phyloP scores from a whole-genome alignment of 37 sponge, comb jelly and placozoan species.

The Beroe ovata region DNA sequence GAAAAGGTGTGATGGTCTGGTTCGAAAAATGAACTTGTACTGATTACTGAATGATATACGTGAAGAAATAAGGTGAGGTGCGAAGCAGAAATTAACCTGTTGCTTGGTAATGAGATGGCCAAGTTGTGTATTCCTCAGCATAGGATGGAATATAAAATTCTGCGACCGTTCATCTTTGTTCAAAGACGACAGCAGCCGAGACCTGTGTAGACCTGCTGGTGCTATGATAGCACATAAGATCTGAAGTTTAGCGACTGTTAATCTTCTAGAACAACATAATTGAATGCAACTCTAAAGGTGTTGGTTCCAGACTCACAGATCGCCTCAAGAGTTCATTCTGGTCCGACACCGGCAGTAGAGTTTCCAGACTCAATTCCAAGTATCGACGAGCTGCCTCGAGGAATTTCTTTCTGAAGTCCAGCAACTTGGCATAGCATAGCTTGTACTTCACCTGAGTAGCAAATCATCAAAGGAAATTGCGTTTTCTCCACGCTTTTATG shows the following conservation, averaged over 20 bases:
- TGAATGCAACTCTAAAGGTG: too few species aligned
- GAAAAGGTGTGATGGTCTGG: too few species aligned
- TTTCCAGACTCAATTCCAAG: slow-evolving; percentile 84
- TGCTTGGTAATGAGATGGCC: slow-evolving; percentile 55
- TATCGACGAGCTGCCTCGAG: slow-evolving; percentile 91
- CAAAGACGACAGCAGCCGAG: slow-evolving; percentile 84
- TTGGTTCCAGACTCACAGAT: neutral
- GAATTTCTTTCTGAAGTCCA: slow-evolving; percentile 91
- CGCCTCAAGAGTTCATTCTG: slow-evolving; percentile 64
- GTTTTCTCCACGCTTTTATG: too few species aligned
- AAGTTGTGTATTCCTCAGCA: slow-evolving; percentile 50
- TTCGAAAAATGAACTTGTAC: too few species aligned
- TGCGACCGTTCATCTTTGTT: slow-evolving; percentile 92
- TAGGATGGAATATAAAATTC: slow-evolving; percentile 22
- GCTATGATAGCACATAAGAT: slow-evolving; percentile 72
- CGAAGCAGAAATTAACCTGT: slow-evolving; percentile 20
- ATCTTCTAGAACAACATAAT: too few species aligned
- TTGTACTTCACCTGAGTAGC: slow-evolving; percentile 51
- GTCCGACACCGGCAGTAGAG: slow-evolving; percentile 79
- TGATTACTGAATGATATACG: too few species aligned
- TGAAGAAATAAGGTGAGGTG: too few species aligned
- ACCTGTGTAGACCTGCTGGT: slow-evolving; percentile 82
- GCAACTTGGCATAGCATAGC: slow-evolving; percentile 89
- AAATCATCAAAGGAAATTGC: neutral
- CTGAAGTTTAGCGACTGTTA: too few species aligned